Base-by-base conservation (phyloP, 2,113 vertebrate genomes). In the Hippocampus mohnikei region DNA sequence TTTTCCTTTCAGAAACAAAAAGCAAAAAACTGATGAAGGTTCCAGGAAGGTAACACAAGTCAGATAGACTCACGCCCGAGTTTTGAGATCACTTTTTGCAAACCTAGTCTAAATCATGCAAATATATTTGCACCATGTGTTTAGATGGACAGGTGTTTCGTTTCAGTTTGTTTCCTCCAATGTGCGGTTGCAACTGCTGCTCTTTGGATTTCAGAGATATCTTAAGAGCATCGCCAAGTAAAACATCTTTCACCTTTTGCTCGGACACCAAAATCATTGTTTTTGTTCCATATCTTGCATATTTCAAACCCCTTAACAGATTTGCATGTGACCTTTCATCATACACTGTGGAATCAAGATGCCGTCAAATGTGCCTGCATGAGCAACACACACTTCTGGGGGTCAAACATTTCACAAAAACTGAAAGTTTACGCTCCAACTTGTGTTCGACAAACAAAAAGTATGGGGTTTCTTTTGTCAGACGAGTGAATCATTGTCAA, bases 401-500 rank as follows among this genome's bases (percentile, higher is more conserved):
- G 67, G 69, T 62, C 72, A 21, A 73, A 15, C 53, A 60, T 23
- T 67, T 62, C 69, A 66, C 50, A 66, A 77, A 58, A 62, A 58
- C 27, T n/a, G 56, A 48, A 48, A 76, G 75, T 64, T 1, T 58
- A 55, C 8, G 2, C 3, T 52, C 50, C 9, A 7, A 52, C 2
- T 52, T 21, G 7, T 52, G 18, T n/a, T 59, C 8, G 56, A 59
- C 5, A 15, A 59, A 59, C 25, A 59, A 15, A 59, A 59, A 15
- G 23, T 59, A 29, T 29, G 25, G 42, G 9, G 10, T 13, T 44
- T 13, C 12, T 29, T 58, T 60, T 60, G 52, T 83, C 81, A 56
- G 68, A 44, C 64, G 83, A 78, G 64, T 61, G 83, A 84, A 85
- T 84, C 85, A 83, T 58, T 78, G 52, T 76, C 37, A 73, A 81